Evolutionary conservation across 2,888 invertebrate genomes (phyloP), one percentile per base, ranked within the genome.

Genomic region (Aphodius granarius): DNA sequence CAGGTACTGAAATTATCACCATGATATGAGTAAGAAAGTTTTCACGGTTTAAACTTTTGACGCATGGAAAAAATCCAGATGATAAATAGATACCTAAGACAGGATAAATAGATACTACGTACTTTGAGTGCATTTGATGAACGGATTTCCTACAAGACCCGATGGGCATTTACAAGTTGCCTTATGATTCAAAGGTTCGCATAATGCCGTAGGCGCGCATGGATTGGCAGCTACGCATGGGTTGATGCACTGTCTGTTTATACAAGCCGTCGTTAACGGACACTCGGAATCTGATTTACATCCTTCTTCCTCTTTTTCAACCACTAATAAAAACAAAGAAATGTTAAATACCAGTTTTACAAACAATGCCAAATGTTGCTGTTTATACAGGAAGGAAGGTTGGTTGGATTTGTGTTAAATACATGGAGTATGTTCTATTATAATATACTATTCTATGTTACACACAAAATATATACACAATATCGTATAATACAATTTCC

Each of bases 81-180:
- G 21, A 62, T 0, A 22, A 64, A 22, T 18, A 63, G 17, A 13
- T n/a, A 17, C n/a, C 65, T 17, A 5, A 66, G 43, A 13, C 20
- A 13, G n/a, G 15, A 22, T 18, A 74, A 13, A 66, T 63, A 43
- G 15, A 20, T 18, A 23, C 13, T 43, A 64, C 6, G 79, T 85
- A 88, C 89, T 86, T 86, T 87, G 86, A 81, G 90, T 92, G 85
- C 96, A 96, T 81, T 92, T 94, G 73, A 92, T 87, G 81, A 93
- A 93, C n/a, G 96, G 94, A 89, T 97, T 92, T 76, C 96, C 97
- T 78, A 91, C 89, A 20, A 92, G 89, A 16, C 93, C 94, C 9
- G 91, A 86, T 68, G 94, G 91, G 84, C 97, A 97, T 73, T 89
- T 90, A 85, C 97, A 97, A 1, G 91, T 87, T 5, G 95, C 94